These are phyloP conservation scores for Cryptoleucopteryx plumbea DNA, from an alignment of 2,113 vertebrate species.

Conservation along the genomic window DNA sequence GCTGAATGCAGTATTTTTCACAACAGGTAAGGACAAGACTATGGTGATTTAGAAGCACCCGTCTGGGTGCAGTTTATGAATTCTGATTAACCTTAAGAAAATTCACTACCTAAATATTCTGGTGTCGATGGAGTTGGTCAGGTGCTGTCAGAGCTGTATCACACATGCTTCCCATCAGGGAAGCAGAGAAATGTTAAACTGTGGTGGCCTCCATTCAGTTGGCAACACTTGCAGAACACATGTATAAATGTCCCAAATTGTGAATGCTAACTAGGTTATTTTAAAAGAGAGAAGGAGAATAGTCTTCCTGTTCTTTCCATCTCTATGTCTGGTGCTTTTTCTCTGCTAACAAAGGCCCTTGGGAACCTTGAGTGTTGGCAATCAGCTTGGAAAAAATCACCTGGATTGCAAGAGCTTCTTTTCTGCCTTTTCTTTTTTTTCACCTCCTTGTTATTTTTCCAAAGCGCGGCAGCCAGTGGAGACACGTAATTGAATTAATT, in stretches of 20 bases:
- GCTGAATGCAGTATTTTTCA: background rate
- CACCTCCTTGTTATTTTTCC: background rate
- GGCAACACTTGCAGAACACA: background rate
- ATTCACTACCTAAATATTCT: background rate
- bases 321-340: background rate
- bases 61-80: background rate
- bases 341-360: constrained; percentile 19
- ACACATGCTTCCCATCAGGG: background rate
- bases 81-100: background rate
- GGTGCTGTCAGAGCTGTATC: background rate
- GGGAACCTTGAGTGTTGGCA: background rate
- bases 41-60: background rate
- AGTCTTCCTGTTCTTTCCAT: background rate
- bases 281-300: background rate
- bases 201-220: background rate
- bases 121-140: accelerated
- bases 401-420: constrained; percentile 18
- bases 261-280: background rate
- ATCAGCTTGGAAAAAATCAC: constrained; percentile 20
- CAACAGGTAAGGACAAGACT: background rate
- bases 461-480: background rate
- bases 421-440: background rate
- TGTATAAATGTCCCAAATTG: background rate
- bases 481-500: constrained; percentile 2
- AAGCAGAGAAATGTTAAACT: background rate